These are phyloP conservation scores for Festucalex cinctus DNA, from an alignment of 2,113 vertebrate genomes.

Conservation along the genomic window DNA sequence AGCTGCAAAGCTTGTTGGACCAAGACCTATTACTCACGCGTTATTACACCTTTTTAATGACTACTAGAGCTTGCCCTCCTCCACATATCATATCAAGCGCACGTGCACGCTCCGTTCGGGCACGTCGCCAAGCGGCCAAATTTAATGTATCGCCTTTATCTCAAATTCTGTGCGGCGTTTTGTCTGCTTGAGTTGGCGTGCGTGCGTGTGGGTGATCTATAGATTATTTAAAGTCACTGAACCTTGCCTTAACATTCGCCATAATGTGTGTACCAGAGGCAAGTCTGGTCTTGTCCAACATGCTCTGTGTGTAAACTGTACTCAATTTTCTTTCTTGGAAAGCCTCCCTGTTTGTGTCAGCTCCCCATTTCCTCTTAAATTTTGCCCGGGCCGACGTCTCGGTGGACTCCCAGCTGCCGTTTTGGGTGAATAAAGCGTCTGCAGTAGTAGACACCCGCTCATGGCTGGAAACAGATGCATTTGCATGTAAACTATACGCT, in stretches of 20 bases:
- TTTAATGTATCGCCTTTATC: background rate
- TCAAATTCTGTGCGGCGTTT: background rate
- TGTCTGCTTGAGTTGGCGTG: background rate
- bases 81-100: constrained; percentile 10
- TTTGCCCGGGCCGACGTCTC: constrained; percentile 36
- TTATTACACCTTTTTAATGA: constrained; percentile 20
- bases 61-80: constrained; percentile 13
- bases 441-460: constrained; percentile 20
- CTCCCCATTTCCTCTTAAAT: constrained; percentile 54
- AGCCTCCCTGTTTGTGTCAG: constrained; percentile 57
- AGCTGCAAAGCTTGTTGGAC: background rate
- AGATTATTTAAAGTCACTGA: constrained; percentile 24
- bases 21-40: constrained; percentile 21
- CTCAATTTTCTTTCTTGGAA: constrained; percentile 67
- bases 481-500: constrained; percentile 10
- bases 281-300: constrained; percentile 74
- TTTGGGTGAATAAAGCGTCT: constrained; percentile 35
- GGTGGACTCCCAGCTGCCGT: constrained; percentile 53
- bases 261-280: constrained; percentile 56
- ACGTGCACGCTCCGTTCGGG: constrained; percentile 1
- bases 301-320: constrained; percentile 56
- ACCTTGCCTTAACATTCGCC: constrained; percentile 38
- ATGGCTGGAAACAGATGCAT: constrained; percentile 1
- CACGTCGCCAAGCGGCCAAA: background rate
- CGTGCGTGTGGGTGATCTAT: constrained; percentile 5